A percentile compares a stretch with the other conserved stretches of the same genome.
phyloP scores from a whole-genome alignment of 2,797 vertebrate species.

The Arctocebus calabarensis region DNA sequence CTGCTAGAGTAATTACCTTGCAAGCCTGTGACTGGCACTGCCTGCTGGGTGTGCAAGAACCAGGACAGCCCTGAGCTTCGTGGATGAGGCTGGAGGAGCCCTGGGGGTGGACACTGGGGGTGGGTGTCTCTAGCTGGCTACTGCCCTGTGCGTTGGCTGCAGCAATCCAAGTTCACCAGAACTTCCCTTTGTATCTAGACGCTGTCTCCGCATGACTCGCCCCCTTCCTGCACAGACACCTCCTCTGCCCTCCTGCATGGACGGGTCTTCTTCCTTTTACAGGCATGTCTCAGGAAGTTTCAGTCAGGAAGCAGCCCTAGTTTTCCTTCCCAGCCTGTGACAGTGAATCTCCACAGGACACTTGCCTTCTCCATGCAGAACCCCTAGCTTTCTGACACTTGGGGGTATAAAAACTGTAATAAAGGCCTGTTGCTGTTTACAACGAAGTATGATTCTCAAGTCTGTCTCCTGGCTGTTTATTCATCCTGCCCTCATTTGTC shows the following conservation, averaged over 20 bases:
- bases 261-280: not conserved
- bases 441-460: not conserved
- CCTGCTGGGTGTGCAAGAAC: not conserved
- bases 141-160: accelerated
- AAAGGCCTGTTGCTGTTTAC: not conserved
- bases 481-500: not conserved
- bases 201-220: not conserved
- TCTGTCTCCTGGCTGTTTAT: too few species aligned
- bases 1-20: not conserved
- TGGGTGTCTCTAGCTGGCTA: not conserved
- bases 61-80: accelerated
- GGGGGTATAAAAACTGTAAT: not conserved
- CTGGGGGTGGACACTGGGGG: accelerated
- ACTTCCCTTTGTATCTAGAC: not conserved
- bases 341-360: not conserved
- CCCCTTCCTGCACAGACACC: not conserved
- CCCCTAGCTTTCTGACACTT: not conserved
- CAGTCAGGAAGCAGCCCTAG: not conserved
- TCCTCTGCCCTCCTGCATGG: not conserved
- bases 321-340: not conserved
- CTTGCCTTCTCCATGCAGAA: not conserved
- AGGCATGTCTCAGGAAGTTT: not conserved
- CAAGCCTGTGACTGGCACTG: not conserved
- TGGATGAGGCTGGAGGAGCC: not conserved
- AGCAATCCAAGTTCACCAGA: not conserved